Conservation (phyloP, 2,888 invertebrate species). For the Ligdia adustata region DNA sequence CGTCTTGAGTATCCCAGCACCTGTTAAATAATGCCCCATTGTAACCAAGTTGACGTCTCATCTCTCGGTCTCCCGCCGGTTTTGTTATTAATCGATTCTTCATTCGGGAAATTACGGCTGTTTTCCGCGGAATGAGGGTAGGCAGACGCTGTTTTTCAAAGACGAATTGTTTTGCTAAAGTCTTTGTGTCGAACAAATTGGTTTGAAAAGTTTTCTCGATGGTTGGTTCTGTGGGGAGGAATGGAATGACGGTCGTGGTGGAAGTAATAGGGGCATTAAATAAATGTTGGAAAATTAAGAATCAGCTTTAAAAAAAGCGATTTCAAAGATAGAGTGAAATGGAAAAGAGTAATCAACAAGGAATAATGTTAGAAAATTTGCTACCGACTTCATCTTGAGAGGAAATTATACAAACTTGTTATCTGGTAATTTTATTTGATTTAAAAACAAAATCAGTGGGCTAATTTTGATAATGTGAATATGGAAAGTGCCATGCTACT, state of each 20-base stretch:
- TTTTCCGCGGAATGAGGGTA: constrained; percentile 22
- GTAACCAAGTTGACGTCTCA: constrained; percentile 46
- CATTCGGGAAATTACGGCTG: constrained; percentile 34
- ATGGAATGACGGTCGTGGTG: not conserved
- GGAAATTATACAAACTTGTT: too few species aligned
- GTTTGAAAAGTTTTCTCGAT: constrained; percentile 25
- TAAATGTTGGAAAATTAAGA: too few species aligned
- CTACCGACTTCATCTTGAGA: too few species aligned
- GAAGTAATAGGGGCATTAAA: not conserved
- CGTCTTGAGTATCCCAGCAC: constrained; percentile 22
- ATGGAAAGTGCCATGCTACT: too few species aligned
- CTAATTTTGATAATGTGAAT: too few species aligned
- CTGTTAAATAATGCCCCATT: constrained; percentile 49
- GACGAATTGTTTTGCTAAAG: constrained; percentile 24
- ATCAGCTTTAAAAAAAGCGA: too few species aligned
- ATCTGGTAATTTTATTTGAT: too few species aligned
- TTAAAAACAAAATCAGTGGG: too few species aligned
- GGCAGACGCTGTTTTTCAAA: constrained; percentile 20
- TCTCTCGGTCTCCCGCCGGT: constrained; percentile 43
- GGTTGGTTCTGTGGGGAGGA: constrained; percentile 1
- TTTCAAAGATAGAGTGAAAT: too few species aligned
- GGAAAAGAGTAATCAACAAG: too few species aligned
- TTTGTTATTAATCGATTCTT: constrained; percentile 50
- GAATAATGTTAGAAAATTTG: too few species aligned
- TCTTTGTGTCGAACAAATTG: constrained; percentile 29